A percentile compares a stretch with the other conserved stretches of the same genome.
Evolutionary conservation across 2,888 invertebrate genomes (phyloP).

Genomic region (Oscheius sp.): DNA sequence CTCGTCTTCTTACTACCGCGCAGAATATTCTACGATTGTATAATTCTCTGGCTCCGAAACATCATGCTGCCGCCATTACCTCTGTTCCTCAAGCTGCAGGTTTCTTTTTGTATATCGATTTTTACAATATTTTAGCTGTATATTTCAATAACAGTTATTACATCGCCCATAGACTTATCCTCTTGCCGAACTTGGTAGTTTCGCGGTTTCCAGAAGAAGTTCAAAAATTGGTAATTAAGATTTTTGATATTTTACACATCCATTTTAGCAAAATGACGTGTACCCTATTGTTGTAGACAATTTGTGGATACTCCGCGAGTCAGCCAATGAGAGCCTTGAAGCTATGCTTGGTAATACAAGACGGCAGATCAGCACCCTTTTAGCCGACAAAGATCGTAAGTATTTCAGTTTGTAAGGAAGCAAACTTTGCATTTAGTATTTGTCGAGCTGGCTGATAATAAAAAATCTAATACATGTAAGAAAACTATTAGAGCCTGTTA

Average conservation of each 20-base stretch:
- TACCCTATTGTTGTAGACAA: constrained; percentile 52
- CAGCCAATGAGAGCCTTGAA: constrained; percentile 62
- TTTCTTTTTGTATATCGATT: constrained; percentile 11
- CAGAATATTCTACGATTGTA: constrained; percentile 66
- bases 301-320: constrained; percentile 53
- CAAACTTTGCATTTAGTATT: constrained; percentile 30
- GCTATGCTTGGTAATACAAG: constrained; percentile 52
- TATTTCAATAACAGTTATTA: constrained; percentile 71
- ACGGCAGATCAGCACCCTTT: constrained; percentile 42
- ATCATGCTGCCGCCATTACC: constrained; percentile 59
- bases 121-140: constrained; percentile 50
- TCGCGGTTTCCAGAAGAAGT: constrained; percentile 18
- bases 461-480: constrained; percentile 7
- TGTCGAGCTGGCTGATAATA: constrained; percentile 16
- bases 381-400: constrained; percentile 35
- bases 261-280: constrained; percentile 25
- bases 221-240: neutral
- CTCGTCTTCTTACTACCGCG: constrained; percentile 60
- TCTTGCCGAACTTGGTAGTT: constrained; percentile 47
- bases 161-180: constrained; percentile 63
- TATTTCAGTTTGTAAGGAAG: neutral
- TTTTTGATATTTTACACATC: neutral
- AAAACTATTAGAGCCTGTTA: constrained; percentile 43
- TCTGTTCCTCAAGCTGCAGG: constrained; percentile 67
- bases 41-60: constrained; percentile 58